A percentile compares a stretch with the other conserved stretches of the same genome.
phyloP scores from a whole-genome alignment of 2,113 vertebrate species.

The Miniopterus natalensis region DNA sequence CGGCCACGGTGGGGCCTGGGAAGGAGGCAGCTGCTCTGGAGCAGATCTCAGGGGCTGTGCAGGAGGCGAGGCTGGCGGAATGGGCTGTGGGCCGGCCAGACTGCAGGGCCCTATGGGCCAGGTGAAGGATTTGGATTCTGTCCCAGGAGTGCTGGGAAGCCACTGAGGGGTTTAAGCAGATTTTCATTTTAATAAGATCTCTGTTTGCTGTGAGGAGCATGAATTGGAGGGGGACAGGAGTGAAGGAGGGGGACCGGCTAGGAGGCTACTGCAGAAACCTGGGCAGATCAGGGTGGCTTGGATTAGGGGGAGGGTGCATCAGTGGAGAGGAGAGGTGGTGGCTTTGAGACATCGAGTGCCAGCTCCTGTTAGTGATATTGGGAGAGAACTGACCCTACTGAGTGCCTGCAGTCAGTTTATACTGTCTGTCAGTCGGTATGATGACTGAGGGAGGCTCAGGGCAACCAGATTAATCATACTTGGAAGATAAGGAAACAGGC shows the following conservation, averaged over 20 bases:
- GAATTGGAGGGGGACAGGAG: not conserved
- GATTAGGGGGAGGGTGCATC: accelerated
- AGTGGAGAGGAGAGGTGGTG: not conserved
- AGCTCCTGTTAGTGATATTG: not conserved
- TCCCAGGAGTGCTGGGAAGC: conserved; percentile 10
- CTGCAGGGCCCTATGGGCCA: not conserved
- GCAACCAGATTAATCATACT: not conserved
- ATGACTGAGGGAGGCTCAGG: not conserved
- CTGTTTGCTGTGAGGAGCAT: not conserved
- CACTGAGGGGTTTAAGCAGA: not conserved
- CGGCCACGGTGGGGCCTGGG: not conserved
- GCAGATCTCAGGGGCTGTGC: not conserved
- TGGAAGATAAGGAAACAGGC: not conserved
- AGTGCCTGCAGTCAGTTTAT: not conserved
- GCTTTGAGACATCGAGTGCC: not conserved
- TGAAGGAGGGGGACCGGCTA: not conserved
- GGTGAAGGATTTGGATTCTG: not conserved
- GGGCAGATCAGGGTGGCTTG: not conserved
- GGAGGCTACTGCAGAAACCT: not conserved
- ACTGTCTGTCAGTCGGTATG: not conserved
- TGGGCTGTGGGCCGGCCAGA: not conserved
- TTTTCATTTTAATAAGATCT: conserved; percentile 52
- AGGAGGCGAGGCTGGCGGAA: not conserved
- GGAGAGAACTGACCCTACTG: not conserved
- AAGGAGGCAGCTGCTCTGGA: not conserved